Evolutionary conservation across 1,140 invertebrate genomes (phyloP), one percentile per base, ranked within the genome.

Genomic region (Chironomus tepperi): DNA sequence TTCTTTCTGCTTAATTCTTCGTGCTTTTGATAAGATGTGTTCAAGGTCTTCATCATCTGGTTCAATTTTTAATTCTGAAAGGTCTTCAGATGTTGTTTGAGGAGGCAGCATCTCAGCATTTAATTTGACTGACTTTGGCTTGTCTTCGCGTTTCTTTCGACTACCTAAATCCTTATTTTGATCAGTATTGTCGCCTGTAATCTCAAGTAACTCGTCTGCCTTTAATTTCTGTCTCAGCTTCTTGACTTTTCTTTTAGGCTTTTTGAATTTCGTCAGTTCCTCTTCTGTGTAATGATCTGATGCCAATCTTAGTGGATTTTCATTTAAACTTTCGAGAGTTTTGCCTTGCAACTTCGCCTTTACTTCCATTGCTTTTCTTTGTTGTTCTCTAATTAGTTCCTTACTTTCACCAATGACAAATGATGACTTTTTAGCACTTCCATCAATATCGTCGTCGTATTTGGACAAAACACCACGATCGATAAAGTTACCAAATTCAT

Each of bases 361-460:
- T 9, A 75, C 43, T 42, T 74, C 81, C 0, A 81, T 43, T 3
- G 88, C 79, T 43, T 84, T 83, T 73, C 86, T 82, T 2, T 82
- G 77, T 57, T 86, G 83, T 21, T 82, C 82, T 67, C 84, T 81
- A 77, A 85, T 85, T 19, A 83, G 75, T 74, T 84, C 84, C 3
- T 83, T 34, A 43, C 79, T 82, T 75, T 86, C 84, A 73, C 95
- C 95, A 76, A 98, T 87, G 57, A 87, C 82, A 85, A 99, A 99
- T 70, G 88, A 91, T 70, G 90, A 87, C 74, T 87, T 89, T 77
- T 88, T 87, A 57, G 83, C 82, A 1, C 1, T 34, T 2, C 94
- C 94, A 72, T 93, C 89, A 67, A 99, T 91, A 83, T 98, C 96
- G 80, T 98, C 96, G 83, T 99, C 96, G 83, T 99, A 99, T 85